A percentile compares a stretch with the other conserved stretches of the same genome.
Conservation (phyloP, 2,888 invertebrate species). For the Pammene fasciana region DNA sequence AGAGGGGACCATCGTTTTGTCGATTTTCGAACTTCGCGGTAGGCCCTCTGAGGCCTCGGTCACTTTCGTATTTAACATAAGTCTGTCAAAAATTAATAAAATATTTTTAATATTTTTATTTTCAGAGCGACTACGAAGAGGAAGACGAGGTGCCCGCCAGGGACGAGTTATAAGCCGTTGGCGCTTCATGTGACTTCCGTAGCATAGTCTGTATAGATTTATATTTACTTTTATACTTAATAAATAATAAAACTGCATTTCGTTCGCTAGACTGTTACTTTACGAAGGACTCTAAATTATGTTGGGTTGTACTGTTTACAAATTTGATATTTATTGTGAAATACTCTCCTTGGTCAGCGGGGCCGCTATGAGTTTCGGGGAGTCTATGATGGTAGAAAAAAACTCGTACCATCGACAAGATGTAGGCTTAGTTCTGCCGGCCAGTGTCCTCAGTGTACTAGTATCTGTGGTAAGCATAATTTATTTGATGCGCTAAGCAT, state of each 20-base stretch:
- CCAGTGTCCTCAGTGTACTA: conserved; percentile 42
- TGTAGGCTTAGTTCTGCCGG: conserved; percentile 20
- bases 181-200: conserved; percentile 72
- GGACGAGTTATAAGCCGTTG: conserved; percentile 88
- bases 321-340: conserved; percentile 34
- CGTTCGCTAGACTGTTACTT: conserved; percentile 68
- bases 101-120: conserved; percentile 41
- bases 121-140: conserved; percentile 85
- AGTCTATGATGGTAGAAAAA: conserved; percentile 14
- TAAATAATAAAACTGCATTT: conserved; percentile 68
- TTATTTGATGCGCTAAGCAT: conserved; percentile 55
- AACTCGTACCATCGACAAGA: conserved; percentile 8
- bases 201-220: conserved; percentile 77
- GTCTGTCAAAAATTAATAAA: too few relatives aligned
- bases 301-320: conserved; percentile 49
- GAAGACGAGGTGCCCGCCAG: conserved; percentile 89
- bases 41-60: too few relatives aligned
- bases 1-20: too few relatives aligned
- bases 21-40: too few relatives aligned
- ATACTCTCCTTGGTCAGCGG: conserved; percentile 31
- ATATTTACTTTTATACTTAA: conserved; percentile 71
- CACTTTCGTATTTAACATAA: too few relatives aligned
- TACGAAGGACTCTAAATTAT: conserved; percentile 55
- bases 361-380: conserved; percentile 8
- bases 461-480: conserved; percentile 70